Evolutionary conservation across 1,140 invertebrate species (phyloP), one percentile per base, ranked within the genome.

Genomic region (Bombus terrestris): DNA sequence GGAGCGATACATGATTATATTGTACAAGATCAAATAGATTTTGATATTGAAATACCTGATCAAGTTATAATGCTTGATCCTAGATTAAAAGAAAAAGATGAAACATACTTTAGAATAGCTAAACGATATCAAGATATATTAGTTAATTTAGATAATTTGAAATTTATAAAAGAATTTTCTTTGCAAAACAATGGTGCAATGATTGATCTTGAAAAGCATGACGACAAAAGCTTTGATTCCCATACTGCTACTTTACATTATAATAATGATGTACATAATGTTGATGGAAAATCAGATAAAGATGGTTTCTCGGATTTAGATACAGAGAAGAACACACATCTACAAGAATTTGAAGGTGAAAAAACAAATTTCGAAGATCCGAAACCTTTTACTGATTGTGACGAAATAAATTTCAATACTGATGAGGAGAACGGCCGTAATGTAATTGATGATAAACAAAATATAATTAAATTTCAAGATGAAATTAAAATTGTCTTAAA

Each of bases 61-160:
- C 95, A 97, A 75, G 93, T 96, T 18, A 95, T 97, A 53, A 95
- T 96, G 77, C 92, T 97, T 47, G 96, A 97, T 93, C 96, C 96
- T 0, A 94, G 93, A 43, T 89, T 96, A 6, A 90, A 95, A 25
- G 95, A 96, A 57, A 95, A 95, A 73, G 95, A 96, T 86, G 95
- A 96, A 77, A 92, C 92, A 86, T 95, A 96, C 91, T 87, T 95
- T 66, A 92, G 95, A 89, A 95, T 96, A 88, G 93, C 95, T 1
- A 91, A 95, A 82, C 93, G 96, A 39, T 96, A 95, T 69, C 94
- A 95, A 69, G 93, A 94, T 74, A 92, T 96, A 18, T 85, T 93
- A 39, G 83, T 72, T 2, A 90, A 87, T 68, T 80, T 93, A 8
- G 91, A 93, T 72, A 81, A 90, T 41, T 80, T 92, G 6, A 92